Base-by-base conservation (phyloP, 1,140 invertebrate genomes). In the Camponotus pennsylvanicus region DNA sequence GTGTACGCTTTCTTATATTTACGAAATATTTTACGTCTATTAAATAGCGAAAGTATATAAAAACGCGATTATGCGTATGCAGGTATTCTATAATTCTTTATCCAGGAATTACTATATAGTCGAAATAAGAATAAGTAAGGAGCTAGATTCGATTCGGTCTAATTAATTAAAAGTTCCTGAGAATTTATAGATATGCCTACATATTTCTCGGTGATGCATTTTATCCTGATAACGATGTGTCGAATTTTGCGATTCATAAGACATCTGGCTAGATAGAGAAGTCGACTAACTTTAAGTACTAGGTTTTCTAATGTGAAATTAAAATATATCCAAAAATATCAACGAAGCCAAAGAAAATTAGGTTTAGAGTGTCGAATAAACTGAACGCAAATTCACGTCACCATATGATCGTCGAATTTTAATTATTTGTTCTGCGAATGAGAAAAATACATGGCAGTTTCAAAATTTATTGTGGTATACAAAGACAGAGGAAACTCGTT, bases 101-200 rank as follows among this genome's bases (percentile, higher is more conserved):
- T 83, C 13, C 13, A 18, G 5, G 11, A 71, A 67, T 79, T 13
- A 42, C 37, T 2, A 34, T 69, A 80, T 55, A 49, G 2, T 61
- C 13, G 11, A 61, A 37, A 82, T 71, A 40, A n/a, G 21, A 15
- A 4, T n/a, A 67, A 21, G 8, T 40, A 45, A 45, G 34, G 52
- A 61, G 40, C 13, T 75, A 37, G 11, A 21, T n/a, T 75, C 55
- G 8, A 83, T 75, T 75, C 32, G 69, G 79, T 83, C 69, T 83
- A 83, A 83, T 63, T 75, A 75, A 83, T 82, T 27, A 27, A 18
- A 73, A 82, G 79, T 82, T 82, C 79, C 69, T 83, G 61, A 75
- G 69, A n/a, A 61, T 49, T 73, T 83, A 8, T 32, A 57, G 37
- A 80, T 27, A 27, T 57, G 77, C 77, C 64, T 69, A 80, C 37